Evolutionary conservation across 2,797 vertebrate species (phyloP), one percentile per base, ranked within the genome.

Genomic region (Eulemur coronatus): DNA sequence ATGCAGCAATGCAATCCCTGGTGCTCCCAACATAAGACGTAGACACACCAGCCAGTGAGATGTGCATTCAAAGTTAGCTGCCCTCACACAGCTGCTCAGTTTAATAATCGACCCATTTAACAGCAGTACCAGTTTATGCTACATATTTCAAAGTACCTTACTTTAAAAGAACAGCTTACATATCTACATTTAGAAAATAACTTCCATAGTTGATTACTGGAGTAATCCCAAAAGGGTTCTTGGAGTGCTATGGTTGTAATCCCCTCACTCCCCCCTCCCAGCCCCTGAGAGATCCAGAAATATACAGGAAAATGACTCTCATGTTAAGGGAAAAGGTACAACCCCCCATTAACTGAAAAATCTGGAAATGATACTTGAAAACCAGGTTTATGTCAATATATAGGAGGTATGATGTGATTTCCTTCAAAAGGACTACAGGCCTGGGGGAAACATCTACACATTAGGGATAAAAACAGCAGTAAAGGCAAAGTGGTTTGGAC

Each of bases 101-200:
- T 97, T 98, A 98, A 98, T 98, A 97, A 97, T 98, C 98, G 98
- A 98, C 98, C 98, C 98, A 99, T 98, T 99, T 98, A 97, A 97
- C 98, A 99, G 98, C 98, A 98, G 98, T 97, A 99, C 98, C 99
- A 99, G 98, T 98, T 99, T 99, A 99, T 99, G 99, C 99, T 99
- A 99, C 99, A 99, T 99, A 99, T 98, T 97, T 98, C 98, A 98
- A 97, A 98, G 98, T 98, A 98, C 97, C 98, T 98, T 98, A 98
- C 98, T 98, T 98, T 96, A 88, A 98, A 98, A 98, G 98, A 98
- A 98, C 95, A 59, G 97, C 98, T 59, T 97, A 98, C 98, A 0
- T 98, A 98, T 98, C 98, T 98, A 98, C 98, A 98, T 85, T 97
- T 98, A 98, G 95, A 98, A 98, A 98, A 98, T 98, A 98, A 97